Conservation (phyloP, 2,797 vertebrate genomes). For the Ceryle rudis region DNA sequence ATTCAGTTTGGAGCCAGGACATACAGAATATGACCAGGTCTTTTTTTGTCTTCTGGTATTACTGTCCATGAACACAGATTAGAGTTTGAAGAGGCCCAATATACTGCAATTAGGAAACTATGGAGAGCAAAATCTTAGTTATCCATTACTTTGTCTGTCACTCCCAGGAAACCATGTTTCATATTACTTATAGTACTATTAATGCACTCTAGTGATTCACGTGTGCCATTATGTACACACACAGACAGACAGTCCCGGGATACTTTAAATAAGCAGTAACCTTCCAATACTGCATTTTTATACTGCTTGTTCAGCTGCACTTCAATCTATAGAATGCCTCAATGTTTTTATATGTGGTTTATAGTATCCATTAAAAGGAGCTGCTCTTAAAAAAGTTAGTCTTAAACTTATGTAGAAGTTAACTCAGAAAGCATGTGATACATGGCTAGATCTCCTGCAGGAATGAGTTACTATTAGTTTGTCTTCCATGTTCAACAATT, state of each 20-base stretch:
- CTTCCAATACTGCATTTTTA: not conserved
- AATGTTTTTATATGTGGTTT: not conserved
- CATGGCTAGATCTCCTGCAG: not conserved
- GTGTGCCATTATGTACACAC: not conserved
- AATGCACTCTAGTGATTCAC: not conserved
- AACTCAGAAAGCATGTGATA: not conserved
- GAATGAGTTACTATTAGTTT: not conserved
- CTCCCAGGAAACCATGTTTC: not conserved
- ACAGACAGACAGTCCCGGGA: accelerated
- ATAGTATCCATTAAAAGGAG: not conserved
- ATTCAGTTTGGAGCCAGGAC: not conserved
- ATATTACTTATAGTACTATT: not conserved
- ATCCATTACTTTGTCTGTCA: not conserved
- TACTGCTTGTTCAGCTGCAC: not conserved
- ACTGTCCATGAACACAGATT: not conserved
- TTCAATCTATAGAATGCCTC: not conserved
- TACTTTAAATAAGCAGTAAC: not conserved
- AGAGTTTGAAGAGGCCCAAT: not conserved
- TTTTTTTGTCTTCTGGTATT: not conserved
- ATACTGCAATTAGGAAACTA: not conserved
- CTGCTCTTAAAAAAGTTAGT: not conserved
- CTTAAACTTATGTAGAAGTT: not conserved
- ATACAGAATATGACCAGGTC: not conserved
- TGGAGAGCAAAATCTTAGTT: not conserved
- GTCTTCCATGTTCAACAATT: not conserved